Evolutionary conservation across 2,888 invertebrate genomes (phyloP), one percentile per base, ranked within the genome.

Genomic region (Limenitis arthemis): DNA sequence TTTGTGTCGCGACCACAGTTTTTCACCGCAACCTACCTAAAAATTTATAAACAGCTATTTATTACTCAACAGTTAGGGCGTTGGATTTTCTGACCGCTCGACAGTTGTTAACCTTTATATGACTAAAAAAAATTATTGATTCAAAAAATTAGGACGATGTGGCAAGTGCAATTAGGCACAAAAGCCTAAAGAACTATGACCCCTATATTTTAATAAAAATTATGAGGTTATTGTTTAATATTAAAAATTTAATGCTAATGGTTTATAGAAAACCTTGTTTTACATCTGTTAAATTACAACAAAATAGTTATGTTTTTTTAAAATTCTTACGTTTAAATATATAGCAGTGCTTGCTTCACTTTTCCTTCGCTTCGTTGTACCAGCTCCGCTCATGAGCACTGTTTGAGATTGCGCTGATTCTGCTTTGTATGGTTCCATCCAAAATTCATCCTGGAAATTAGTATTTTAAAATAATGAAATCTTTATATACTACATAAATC

Each of bases 1-100:
- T 38, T 88, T 87, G 65, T 91, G 90, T 46, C 90, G 88, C n/a
- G 86, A 77, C 89, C 91, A 91, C 31, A 94, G 79, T 58, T 88
- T 88, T 42, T 90, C 91, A 44, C 91, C 91, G 74, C 95, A 95
- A 4, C 94, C 95, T 52, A 94, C 92, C 87, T 93, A 81, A 1
- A 75, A 77, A 11, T 8, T 9, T 6, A 5, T 20, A 39, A 36
- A 6, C 4, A 33, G 28, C 33, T 11, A 39, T 39, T 39, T 11
- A 39, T 39, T 39, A 11, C 11, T 8, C 5, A 37, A 37, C 37
- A 5, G 6, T 11, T 37, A 5, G 8, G 9, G 1, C 1, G 37
- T 37, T 37, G 5, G 37, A 11, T 11, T 37, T n/a, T n/a, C n/a
- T n/a, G n/a, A 37, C 4, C 20, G 8, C 11, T 37, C 9, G 37